Base-by-base conservation (phyloP, 2,888 invertebrate genomes). In the Choristoneura rosaceana region DNA sequence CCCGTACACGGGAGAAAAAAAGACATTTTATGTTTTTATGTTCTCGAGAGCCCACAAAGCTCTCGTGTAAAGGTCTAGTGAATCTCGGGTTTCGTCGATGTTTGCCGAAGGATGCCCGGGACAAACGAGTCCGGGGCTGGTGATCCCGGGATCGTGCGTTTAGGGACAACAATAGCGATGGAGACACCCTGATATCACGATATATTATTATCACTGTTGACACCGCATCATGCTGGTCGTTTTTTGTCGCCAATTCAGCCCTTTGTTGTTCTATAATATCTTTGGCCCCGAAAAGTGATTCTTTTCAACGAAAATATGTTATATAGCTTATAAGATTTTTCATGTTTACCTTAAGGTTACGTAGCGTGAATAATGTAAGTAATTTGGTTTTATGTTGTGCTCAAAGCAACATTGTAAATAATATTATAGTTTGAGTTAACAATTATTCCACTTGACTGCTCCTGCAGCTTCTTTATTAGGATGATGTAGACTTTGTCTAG, bases 41-140 rank as follows among this genome's bases (percentile, higher is more conserved):
- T 81, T 82, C 80, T 78, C 82, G 84, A 84, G 83, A 85, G 85
- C 88, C 87, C 82, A 87, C 87, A 89, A 87, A 89, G 90, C 88
- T 89, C 90, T 90, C 86, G 86, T 88, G 89, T 87, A 89, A 90
- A 91, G 91, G 91, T 89, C 90, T 89, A 89, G 90, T 89, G 90
- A 90, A 92, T 91, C 89, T 89, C 88, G 90, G 90, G 87, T 89
- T 89, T 85, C 86, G 90, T 83, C 88, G 88, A 88, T 92, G 92
- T 93, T 93, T 93, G 90, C 91, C 87, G 86, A 90, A 88, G 93
- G 91, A 91, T 90, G 86, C 89, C 89, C 89, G 89, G 88, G 90
- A 93, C 92, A 93, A 93, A 92, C 92, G 91, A 92, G 90, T 80
- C 81, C 84, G 83, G 84, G 82, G 79, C 82, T 84, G 84, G 82